phyloP scores from a whole-genome alignment of 2,797 vertebrate species.

The Macrochelys suwanniensis region DNA sequence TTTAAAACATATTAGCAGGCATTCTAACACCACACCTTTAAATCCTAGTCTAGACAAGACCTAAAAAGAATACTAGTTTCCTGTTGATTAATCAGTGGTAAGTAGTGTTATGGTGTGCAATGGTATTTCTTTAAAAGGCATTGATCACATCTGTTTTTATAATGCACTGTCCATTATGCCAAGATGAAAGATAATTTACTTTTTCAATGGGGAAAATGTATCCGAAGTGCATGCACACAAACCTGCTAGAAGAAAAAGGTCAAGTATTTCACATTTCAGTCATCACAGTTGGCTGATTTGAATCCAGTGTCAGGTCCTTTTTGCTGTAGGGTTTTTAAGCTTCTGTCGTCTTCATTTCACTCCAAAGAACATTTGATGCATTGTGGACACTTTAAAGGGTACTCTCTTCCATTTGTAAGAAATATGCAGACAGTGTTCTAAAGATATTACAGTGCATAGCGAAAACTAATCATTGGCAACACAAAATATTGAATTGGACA shows the following conservation, averaged over 20 bases:
- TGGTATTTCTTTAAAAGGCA: background rate
- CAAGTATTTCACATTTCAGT: background rate
- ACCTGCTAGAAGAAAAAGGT: background rate
- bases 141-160: background rate
- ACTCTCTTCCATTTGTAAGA: background rate
- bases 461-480: background rate
- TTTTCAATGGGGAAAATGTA: background rate
- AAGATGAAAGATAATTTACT: background rate
- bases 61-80: background rate
- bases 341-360: constrained; percentile 27
- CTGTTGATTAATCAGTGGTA: background rate
- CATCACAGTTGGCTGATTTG: constrained; percentile 28
- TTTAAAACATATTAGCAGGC: background rate
- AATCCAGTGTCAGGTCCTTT: background rate
- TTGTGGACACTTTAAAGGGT: background rate
- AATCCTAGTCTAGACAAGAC: background rate
- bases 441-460: background rate
- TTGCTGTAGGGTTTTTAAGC: constrained; percentile 23
- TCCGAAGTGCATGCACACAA: background rate
- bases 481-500: background rate
- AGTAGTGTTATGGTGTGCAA: accelerated
- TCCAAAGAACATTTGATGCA: constrained; percentile 40
- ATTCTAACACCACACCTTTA: background rate
- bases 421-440: background rate
- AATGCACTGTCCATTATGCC: background rate